Evolutionary conservation across 2,113 vertebrate genomes (phyloP), one percentile per base, ranked within the genome.

Genomic region (Callorhinus ursinus): DNA sequence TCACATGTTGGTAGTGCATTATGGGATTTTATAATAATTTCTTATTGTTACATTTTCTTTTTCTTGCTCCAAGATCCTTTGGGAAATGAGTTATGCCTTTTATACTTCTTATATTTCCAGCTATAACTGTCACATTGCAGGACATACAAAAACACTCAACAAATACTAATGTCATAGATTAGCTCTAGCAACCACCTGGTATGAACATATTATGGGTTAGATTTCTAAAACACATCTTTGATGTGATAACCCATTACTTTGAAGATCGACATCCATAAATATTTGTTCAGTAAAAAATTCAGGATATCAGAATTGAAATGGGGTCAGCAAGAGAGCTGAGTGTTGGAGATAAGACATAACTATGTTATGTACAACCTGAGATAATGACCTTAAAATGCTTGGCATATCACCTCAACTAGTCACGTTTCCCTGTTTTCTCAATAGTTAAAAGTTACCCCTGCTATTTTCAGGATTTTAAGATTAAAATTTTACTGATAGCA

Each of bases 41-140:
- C 33, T 61, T 46, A 51, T 49, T 72, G 9, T 63, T 79, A 61
- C 19, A 31, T 63, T 90, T 19, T 80, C n/a, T 33, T 92, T 86
- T 90, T 88, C 55, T 74, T 82, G 26, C 33, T 93, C 46, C 31
- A 93, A 86, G 42, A 86, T 77, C 76, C 69, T 90, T 93, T 28
- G 21, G 11, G 55, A 36, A 89, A 95, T 33, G 31, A 61, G 14
- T 77, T 82, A 49, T 9, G 1, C 31, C 59, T 85, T 82, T 74
- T 51, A 86, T 13, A 92, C 84, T 84, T 95, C 53, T 76, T 69
- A 51, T 77, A 24, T 92, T 90, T 82, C 36, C 28, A 74, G 21
- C 18, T 90, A 1, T 89, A 94, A 90, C 10, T 88, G 9, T 19
- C 46, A n/a, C 15, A 71, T 79, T 49, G 31, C 33, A 92, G 55